A percentile compares a stretch with the other conserved stretches of the same genome.
Conservation (phyloP, 2,888 invertebrate genomes). For the Ornithoptera priamus region DNA sequence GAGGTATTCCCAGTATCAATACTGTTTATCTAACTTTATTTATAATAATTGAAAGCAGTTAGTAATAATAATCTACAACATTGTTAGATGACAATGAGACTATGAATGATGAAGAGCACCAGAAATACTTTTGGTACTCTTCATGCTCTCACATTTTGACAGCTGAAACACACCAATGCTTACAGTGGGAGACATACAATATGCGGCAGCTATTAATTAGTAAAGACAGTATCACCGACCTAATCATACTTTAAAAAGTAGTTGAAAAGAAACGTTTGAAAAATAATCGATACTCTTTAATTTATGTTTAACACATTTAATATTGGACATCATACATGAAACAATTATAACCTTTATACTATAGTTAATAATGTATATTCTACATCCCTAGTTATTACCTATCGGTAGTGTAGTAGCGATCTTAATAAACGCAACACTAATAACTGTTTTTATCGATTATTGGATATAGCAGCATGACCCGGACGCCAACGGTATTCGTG, state of each 20-base stretch:
- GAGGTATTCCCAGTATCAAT: background rate
- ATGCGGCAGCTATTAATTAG: no score
- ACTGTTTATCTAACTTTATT: background rate
- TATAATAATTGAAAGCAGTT: background rate
- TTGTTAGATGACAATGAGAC: background rate
- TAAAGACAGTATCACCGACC: no score
- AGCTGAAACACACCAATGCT: no score
- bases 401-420: slow-evolving; percentile 31
- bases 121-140: no score
- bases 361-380: background rate
- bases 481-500: slow-evolving; percentile 32
- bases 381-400: slow-evolving; percentile 29
- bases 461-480: slow-evolving; percentile 35
- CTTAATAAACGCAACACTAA: slow-evolving; percentile 31
- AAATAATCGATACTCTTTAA: slow-evolving; percentile 1
- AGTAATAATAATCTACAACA: background rate
- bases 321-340: background rate
- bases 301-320: no score
- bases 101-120: no score
- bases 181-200: no score
- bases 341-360: background rate
- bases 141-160: no score
- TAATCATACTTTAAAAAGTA: no score
- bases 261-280: background rate
- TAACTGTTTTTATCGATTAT: slow-evolving; percentile 33